These are phyloP conservation scores for Syrmaticus mikado DNA, from an alignment of 2,113 vertebrate species.

Conservation along the genomic window DNA sequence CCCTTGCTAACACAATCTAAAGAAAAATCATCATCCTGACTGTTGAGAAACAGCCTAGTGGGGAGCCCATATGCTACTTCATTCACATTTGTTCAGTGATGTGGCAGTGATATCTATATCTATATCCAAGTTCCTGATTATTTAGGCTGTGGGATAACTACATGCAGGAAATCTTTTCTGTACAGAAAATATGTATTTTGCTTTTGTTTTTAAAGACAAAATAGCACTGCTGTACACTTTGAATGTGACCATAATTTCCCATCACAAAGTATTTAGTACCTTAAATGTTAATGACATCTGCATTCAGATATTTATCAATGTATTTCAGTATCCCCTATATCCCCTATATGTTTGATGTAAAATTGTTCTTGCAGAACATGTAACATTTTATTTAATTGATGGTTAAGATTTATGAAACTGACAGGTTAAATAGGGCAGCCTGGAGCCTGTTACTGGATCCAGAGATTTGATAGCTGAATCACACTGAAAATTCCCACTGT, in stretches of 20 bases:
- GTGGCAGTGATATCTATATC: not conserved
- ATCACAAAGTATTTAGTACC: too few relatives aligned
- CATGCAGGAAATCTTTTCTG: rapidly evolving
- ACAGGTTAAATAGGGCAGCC: not conserved
- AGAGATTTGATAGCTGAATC: not conserved
- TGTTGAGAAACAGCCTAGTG: not conserved
- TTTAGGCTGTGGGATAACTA: not conserved
- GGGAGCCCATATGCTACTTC: not conserved
- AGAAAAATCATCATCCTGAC: not conserved
- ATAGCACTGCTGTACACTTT: not conserved
- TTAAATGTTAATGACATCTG: not conserved
- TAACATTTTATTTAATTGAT: not conserved
- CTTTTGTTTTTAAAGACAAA: not conserved
- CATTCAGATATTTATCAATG: not conserved
- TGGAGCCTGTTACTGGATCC: not conserved
- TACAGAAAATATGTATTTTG: not conserved
- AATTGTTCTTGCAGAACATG: not conserved
- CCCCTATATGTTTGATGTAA: not conserved
- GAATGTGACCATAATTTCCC: not conserved
- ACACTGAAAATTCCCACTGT: not conserved
- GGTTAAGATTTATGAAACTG: not conserved
- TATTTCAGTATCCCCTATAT: not conserved
- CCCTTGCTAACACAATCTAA: not conserved
- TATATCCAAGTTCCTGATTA: not conserved
- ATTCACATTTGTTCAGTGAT: not conserved